Base-by-base conservation (phyloP, 2,113 vertebrate genomes). In the Carassius carassius region DNA sequence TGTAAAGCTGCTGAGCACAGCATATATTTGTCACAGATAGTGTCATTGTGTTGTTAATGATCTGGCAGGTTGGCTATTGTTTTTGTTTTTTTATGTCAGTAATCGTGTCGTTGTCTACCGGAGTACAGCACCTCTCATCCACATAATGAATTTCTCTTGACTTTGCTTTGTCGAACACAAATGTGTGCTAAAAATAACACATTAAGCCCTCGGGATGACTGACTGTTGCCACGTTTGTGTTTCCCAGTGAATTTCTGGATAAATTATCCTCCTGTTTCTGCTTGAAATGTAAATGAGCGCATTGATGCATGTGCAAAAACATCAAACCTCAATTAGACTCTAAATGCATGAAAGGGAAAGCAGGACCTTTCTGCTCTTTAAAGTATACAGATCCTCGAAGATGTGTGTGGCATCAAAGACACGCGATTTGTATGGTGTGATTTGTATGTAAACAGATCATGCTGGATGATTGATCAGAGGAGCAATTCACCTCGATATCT, bases 221-320 rank as follows among this genome's bases (percentile, higher is more conserved):
- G 56, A 60, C 56, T 60, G 56, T 21, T 60, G 56, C 56, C 14
- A 60, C n/a, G 54, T 51, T 62, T 62, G 13, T 58, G 78, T 67
- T 47, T 65, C 16, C 29, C 32, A 41, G 56, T 47, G 10, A 72
- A 49, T 60, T 29, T 76, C 35, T 69, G 47, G 44, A 83, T 85
- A 58, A 88, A 51, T 25, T 85, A 88, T 89, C 78, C 89, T 21
- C 69, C 29, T 21, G 74, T 65, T 65, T 86, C 73, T 21, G 75
- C 78, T 90, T 88, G 81, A 86, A 80, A 80, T 85, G 76, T 8
- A 76, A 86, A 88, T 84, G 69, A 86, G 74, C 12, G 19, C 19
- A 58, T 58, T 58, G 56, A 58, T 58, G 56, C 54, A 56, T 13
- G 56, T 14, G 56, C 56, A 10, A n/a, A n/a, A 60, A 84, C 84